These are phyloP conservation scores for Pangasius macronema DNA, from an alignment of 2,797 vertebrate genomes.

Conservation along the genomic window DNA sequence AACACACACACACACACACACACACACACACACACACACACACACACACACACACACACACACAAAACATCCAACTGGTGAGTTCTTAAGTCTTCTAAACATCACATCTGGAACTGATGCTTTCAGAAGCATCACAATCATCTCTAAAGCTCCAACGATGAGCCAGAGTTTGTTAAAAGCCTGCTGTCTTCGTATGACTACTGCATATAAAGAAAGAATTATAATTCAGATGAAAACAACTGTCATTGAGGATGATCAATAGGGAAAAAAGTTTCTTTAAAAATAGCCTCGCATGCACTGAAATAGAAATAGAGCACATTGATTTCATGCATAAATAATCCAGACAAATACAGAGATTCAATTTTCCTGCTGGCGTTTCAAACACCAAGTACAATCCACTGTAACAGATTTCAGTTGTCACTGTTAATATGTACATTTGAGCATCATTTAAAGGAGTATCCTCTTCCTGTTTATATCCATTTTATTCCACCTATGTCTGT, in stretches of 20 bases:
- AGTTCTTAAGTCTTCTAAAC: not conserved
- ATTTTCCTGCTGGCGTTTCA: not conserved
- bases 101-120: not conserved
- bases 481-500: not conserved
- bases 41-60: no score
- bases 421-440: not conserved
- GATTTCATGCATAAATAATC: conserved; percentile 2
- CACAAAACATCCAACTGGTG: not conserved
- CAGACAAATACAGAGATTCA: not conserved
- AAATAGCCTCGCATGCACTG: not conserved
- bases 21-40: no score
- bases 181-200: not conserved
- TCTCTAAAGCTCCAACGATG: not conserved
- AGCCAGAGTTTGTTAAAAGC: not conserved
- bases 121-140: not conserved
- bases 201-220: not conserved
- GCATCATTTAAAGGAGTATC: not conserved
- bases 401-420: not conserved
- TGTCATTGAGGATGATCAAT: not conserved
- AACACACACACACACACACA: no score
- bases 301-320: conserved; percentile 1
- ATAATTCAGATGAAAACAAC: not conserved
- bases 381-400: not conserved
- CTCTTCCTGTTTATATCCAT: not conserved
- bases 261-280: not conserved